phyloP scores from a whole-genome alignment of 2,888 invertebrate genomes.

The Mylabris sibirica region DNA sequence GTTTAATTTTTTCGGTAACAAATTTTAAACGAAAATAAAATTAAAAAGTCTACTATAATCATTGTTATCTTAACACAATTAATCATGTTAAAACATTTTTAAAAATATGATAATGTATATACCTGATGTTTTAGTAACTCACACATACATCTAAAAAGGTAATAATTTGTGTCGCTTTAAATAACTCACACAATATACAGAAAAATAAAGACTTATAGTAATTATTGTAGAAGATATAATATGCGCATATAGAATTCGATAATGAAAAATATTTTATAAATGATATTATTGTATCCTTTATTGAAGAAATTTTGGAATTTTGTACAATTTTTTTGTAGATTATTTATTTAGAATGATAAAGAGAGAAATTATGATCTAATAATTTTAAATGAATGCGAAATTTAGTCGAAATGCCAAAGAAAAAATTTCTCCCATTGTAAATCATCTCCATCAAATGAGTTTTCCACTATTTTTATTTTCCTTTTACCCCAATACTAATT shows the following conservation, averaged over 20 bases:
- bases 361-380: constrained; percentile 13
- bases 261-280: constrained; percentile 37
- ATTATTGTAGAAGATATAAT: constrained; percentile 22
- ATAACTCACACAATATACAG: constrained; percentile 22
- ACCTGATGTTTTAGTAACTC: constrained; percentile 26
- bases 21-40: neutral
- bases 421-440: neutral
- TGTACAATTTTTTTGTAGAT: constrained; percentile 21
- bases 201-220: constrained; percentile 30
- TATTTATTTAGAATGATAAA: neutral
- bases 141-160: neutral
- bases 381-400: constrained; percentile 22
- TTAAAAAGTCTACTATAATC: neutral
- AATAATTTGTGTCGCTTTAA: constrained; percentile 32
- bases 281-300: constrained; percentile 27
- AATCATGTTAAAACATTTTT: constrained; percentile 21
- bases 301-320: constrained; percentile 25
- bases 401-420: constrained; percentile 40
- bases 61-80: constrained; percentile 16
- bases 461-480: neutral
- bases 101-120: constrained; percentile 18
- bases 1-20: constrained; percentile 18
- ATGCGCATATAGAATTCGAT: constrained; percentile 25
- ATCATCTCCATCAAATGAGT: neutral
- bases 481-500: neutral